Evolutionary conservation across 2,113 vertebrate genomes (phyloP).

Genomic region (Mormyrus lacerda): DNA sequence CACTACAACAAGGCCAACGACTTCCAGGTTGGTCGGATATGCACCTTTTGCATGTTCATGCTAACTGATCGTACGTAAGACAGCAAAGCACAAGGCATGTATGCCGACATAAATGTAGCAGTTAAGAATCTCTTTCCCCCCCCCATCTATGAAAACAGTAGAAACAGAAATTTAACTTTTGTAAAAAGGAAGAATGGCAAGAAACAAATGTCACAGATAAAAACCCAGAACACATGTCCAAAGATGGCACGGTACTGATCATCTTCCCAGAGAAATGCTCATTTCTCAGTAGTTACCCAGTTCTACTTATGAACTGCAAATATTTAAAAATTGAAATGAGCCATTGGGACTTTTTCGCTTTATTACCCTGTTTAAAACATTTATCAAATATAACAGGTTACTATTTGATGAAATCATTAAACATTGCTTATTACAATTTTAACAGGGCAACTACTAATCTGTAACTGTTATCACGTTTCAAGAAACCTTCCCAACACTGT

Average conservation of each 20-base stretch:
- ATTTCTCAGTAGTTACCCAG: background rate
- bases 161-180: background rate
- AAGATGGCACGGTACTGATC: background rate
- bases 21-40: constrained; percentile 68
- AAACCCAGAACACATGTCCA: background rate
- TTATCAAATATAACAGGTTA: background rate
- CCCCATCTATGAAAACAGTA: background rate
- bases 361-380: background rate
- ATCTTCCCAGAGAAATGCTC: background rate
- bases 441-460: background rate
- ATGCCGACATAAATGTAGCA: background rate
- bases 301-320: background rate
- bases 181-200: background rate
- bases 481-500: background rate
- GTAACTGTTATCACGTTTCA: background rate
- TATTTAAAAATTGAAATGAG: background rate
- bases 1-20: constrained; percentile 87
- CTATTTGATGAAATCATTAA: background rate
- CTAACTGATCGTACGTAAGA: background rate
- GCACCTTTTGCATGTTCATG: background rate
- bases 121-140: background rate
- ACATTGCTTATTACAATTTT: background rate
- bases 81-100: background rate
- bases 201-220: background rate
- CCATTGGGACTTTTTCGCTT: background rate